Evolutionary conservation across 2,888 invertebrate species (phyloP).

Genomic region (Piscicola geometra): DNA sequence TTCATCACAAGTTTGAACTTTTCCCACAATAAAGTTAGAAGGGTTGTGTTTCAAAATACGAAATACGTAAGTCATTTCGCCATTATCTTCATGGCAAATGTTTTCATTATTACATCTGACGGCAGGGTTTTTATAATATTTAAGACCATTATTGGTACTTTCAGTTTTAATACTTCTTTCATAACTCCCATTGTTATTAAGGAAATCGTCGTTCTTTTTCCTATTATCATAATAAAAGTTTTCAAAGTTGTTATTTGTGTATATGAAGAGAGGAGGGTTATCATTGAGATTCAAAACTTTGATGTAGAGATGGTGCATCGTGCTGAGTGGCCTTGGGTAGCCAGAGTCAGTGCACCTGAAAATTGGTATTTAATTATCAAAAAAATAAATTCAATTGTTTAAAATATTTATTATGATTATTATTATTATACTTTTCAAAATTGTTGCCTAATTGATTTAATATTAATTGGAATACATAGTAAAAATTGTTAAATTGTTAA

Average conservation of each 20-base stretch:
- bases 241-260: neutral
- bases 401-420: no score
- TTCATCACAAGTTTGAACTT: constrained; percentile 20
- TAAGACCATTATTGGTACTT: neutral
- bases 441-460: no score
- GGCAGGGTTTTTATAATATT: neutral
- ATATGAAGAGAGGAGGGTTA: constrained; percentile 37
- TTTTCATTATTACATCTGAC: no score
- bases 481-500: no score
- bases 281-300: constrained; percentile 37
- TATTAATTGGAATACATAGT: no score
- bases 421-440: no score
- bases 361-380: no score
- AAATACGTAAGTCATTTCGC: neutral
- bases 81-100: no score
- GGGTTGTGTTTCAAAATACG: constrained; percentile 11
- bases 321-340: constrained; percentile 1
- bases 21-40: neutral
- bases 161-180: neutral
- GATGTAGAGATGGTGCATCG: constrained; percentile 11
- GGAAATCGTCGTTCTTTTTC: no score
- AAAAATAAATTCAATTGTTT: no score
- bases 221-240: no score
- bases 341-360: constrained; percentile 30
- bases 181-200: constrained; percentile 2